These are phyloP conservation scores for Agrochola macilenta DNA, from an alignment of 2,888 invertebrate species.

Conservation along the genomic window DNA sequence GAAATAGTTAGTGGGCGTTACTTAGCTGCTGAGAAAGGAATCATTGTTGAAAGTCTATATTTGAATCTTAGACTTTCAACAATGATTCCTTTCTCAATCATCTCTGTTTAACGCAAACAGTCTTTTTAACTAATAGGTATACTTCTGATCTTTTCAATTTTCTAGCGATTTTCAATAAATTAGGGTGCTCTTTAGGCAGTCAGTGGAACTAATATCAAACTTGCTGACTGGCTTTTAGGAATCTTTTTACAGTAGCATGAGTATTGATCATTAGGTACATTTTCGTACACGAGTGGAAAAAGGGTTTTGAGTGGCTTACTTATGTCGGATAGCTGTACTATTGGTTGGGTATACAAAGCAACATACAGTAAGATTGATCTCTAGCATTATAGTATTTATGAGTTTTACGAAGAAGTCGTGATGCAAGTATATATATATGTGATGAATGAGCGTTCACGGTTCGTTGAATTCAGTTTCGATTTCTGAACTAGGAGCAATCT, in stretches of 20 bases:
- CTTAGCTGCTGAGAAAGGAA: not conserved
- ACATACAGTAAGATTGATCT: not conserved
- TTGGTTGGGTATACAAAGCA: not conserved
- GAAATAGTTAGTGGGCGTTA: not conserved
- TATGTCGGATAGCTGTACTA: not conserved
- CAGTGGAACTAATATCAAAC: not conserved
- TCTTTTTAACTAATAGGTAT: too few relatives aligned
- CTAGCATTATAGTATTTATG: not conserved
- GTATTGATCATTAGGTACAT: not conserved
- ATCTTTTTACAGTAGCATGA: not conserved
- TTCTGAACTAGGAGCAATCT: slow-evolving; percentile 32
- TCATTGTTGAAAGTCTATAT: not conserved
- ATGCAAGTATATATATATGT: too few relatives aligned
- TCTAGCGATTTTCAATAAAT: not conserved
- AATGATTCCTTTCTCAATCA: too few relatives aligned
- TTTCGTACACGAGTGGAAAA: not conserved
- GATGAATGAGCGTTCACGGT: slow-evolving; percentile 17
- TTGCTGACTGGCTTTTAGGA: not conserved
- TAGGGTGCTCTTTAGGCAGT: not conserved
- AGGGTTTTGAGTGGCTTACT: too few relatives aligned
- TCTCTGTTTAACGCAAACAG: not conserved
- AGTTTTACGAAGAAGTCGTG: not conserved
- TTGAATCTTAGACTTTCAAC: too few relatives aligned
- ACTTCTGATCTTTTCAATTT: not conserved
- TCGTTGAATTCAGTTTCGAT: slow-evolving; percentile 44